Evolutionary conservation across 37 sponge, comb jelly and placozoan species (phyloP).

Genomic region (Chondrilla cf. caribensis): DNA sequence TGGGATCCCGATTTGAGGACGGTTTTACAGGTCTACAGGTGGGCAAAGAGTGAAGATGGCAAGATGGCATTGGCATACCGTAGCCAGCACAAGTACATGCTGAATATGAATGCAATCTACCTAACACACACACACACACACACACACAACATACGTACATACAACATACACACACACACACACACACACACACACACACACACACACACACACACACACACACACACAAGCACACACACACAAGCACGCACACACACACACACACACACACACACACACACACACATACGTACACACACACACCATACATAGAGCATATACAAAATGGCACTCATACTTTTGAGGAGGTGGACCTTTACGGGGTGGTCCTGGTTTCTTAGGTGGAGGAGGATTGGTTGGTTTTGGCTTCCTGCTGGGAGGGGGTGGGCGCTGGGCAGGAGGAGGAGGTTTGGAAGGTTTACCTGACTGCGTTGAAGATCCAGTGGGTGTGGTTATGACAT

Average conservation of each 20-base stretch:
- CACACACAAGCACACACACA: too few relatives aligned
- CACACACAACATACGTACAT: too few relatives aligned
- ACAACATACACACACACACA: too few relatives aligned
- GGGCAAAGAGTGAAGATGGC: too few relatives aligned
- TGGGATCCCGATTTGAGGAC: too few relatives aligned
- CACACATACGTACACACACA: background rate
- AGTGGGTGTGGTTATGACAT: slow-evolving; percentile 3
- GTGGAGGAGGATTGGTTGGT: slow-evolving; percentile 58
- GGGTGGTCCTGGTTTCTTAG: slow-evolving; percentile 62
- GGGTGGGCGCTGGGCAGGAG: slow-evolving; percentile 4
- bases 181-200: too few relatives aligned
- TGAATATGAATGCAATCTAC: background rate
- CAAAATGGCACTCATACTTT: background rate
- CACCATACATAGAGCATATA: background rate
- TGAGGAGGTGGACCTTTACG: slow-evolving; percentile 11
- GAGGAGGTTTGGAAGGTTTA: slow-evolving; percentile 4
- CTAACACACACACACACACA: background rate
- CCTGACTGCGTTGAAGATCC: background rate
- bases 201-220: too few relatives aligned
- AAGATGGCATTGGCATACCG: too few relatives aligned
- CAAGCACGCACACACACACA: too few relatives aligned
- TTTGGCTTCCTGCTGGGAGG: background rate
- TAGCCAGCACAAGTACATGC: background rate
- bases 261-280: too few relatives aligned
- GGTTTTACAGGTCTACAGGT: too few relatives aligned